Percentiles rank a stretch among this genome's conserved stretches.
Evolutionary conservation across 2,888 invertebrate genomes (phyloP).

Genomic region (Synergus gifuensis): DNA sequence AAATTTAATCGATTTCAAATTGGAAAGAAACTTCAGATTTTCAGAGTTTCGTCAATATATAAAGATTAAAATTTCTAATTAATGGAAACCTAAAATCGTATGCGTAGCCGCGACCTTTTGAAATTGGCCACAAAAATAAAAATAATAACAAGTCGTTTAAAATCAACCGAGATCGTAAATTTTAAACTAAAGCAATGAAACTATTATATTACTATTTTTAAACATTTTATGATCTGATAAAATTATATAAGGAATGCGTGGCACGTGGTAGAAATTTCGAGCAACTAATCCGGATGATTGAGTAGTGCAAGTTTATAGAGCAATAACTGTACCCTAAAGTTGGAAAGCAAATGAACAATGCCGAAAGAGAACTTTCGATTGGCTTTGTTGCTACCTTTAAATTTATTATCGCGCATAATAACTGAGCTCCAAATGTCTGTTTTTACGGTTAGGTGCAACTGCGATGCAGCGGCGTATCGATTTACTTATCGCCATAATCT

Average conservation of each 20-base stretch:
- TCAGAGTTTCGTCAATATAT: too few relatives aligned
- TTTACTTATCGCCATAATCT: constrained; percentile 43
- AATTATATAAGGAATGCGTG: background rate
- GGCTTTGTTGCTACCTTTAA: constrained; percentile 19
- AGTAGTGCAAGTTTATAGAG: background rate
- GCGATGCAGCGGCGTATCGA: constrained; percentile 31
- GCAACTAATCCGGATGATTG: background rate
- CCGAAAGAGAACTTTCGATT: constrained; percentile 19
- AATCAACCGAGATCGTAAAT: background rate
- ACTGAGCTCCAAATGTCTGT: constrained; percentile 9
- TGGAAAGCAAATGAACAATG: constrained; percentile 19
- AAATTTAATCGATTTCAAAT: too few relatives aligned
- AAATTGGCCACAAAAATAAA: too few relatives aligned
- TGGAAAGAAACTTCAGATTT: too few relatives aligned
- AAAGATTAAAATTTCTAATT: too few relatives aligned
- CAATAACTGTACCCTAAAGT: constrained; percentile 16
- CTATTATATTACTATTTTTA: background rate
- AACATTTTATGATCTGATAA: too few relatives aligned
- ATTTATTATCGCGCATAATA: constrained; percentile 15
- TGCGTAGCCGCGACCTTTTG: too few relatives aligned
- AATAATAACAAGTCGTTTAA: too few relatives aligned
- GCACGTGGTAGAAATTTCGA: constrained; percentile 1
- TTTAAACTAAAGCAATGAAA: background rate
- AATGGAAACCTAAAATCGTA: too few relatives aligned
- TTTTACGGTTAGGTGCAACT: constrained; percentile 36